These are phyloP conservation scores for Suricata suricatta DNA, from an alignment of 2,113 vertebrate genomes.

Conservation along the genomic window DNA sequence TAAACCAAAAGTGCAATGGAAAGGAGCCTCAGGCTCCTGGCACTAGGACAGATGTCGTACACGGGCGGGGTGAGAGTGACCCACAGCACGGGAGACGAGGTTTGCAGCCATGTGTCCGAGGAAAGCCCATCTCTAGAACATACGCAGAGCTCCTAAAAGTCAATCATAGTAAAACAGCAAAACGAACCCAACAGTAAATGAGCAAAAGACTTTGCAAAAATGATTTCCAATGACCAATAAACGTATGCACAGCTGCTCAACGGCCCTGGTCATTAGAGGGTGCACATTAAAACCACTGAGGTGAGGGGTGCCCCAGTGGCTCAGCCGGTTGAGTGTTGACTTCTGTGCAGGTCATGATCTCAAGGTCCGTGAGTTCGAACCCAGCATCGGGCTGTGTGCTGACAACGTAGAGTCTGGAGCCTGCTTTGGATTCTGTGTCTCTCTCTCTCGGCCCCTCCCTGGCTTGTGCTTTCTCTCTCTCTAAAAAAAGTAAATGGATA, in stretches of 20 bases:
- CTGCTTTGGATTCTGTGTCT: no score
- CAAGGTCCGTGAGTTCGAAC: no score
- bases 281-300: no score
- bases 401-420: no score
- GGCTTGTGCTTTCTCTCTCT: no score
- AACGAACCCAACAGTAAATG: neutral
- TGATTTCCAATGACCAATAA: neutral
- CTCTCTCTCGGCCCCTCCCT: no score
- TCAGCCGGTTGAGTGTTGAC: no score
- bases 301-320: no score
- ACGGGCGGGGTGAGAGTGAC: neutral
- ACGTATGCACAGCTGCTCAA: neutral
- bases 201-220: neutral
- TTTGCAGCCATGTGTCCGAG: accelerated
- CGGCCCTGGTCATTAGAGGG: neutral
- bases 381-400: no score
- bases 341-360: no score
- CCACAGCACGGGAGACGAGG: accelerated
- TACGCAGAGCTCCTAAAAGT: neutral
- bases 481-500: no score
- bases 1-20: neutral
- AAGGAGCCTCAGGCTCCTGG: neutral
- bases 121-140: neutral
- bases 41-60: neutral
- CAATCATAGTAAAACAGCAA: neutral